Evolutionary conservation across 2,113 vertebrate species (phyloP).

Genomic region (Tragelaphus scriptus): DNA sequence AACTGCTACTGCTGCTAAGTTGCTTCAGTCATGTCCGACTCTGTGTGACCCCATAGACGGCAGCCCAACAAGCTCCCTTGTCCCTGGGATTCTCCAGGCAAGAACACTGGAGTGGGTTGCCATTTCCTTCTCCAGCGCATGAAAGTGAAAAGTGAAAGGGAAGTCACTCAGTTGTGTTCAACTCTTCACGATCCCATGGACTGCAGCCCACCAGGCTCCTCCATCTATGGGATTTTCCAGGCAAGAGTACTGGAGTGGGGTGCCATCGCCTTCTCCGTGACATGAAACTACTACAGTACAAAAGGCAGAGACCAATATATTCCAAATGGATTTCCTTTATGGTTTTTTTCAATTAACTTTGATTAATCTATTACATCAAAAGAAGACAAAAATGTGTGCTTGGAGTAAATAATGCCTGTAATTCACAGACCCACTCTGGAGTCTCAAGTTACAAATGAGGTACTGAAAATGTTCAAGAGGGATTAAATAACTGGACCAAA

Average conservation of each 20-base stretch:
- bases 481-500: neutral
- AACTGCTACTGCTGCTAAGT: neutral
- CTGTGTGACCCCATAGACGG: too few relatives aligned
- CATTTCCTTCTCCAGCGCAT: too few relatives aligned
- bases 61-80: too few relatives aligned
- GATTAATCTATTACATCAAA: neutral
- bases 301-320: neutral
- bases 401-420: neutral
- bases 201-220: too few relatives aligned
- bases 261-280: neutral
- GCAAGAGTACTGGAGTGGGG: too few relatives aligned
- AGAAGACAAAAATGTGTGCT: neutral
- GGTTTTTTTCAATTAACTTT: neutral
- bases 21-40: too few relatives aligned
- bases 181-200: too few relatives aligned
- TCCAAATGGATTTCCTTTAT: neutral
- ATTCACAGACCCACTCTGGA: neutral
- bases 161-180: too few relatives aligned
- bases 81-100: too few relatives aligned
- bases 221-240: too few relatives aligned
- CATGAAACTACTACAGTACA: neutral
- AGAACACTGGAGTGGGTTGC: too few relatives aligned
- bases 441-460: neutral
- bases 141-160: too few relatives aligned
- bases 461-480: neutral